Evolutionary conservation across 2,888 invertebrate species (phyloP).

Genomic region (Rhogogaster chlorosoma): DNA sequence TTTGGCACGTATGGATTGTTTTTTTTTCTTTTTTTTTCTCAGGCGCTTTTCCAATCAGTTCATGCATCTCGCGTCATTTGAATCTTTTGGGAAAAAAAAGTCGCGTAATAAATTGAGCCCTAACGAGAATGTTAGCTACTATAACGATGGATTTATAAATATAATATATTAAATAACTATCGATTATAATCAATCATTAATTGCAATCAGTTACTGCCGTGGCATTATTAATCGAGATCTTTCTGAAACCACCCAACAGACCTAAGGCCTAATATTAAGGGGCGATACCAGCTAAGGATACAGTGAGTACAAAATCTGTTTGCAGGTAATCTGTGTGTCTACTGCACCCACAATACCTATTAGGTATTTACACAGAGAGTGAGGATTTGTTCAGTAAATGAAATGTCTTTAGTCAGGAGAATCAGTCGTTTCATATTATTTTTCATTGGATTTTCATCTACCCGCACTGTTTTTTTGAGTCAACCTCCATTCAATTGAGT

Average conservation of each 20-base stretch:
- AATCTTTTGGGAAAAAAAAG: not conserved
- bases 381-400: not conserved
- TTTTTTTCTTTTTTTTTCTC: too few relatives aligned
- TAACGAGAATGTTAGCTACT: constrained; percentile 13
- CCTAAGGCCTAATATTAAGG: not conserved
- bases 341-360: not conserved
- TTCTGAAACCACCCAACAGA: not conserved
- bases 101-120: not conserved
- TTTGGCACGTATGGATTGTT: constrained; percentile 22
- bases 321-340: not conserved
- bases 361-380: not conserved
- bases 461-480: not conserved
- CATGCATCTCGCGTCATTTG: not conserved
- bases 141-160: not conserved
- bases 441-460: not conserved
- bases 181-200: not conserved
- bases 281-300: not conserved
- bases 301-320: not conserved
- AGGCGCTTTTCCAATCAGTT: not conserved
- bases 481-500: not conserved
- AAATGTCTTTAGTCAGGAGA: not conserved
- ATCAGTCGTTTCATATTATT: not conserved
- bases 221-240: not conserved
- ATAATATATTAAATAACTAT: not conserved
- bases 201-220: not conserved